Evolutionary conservation across 92 coral and sea anemone genomes (phyloP).

Genomic region (Actinernus sp.): DNA sequence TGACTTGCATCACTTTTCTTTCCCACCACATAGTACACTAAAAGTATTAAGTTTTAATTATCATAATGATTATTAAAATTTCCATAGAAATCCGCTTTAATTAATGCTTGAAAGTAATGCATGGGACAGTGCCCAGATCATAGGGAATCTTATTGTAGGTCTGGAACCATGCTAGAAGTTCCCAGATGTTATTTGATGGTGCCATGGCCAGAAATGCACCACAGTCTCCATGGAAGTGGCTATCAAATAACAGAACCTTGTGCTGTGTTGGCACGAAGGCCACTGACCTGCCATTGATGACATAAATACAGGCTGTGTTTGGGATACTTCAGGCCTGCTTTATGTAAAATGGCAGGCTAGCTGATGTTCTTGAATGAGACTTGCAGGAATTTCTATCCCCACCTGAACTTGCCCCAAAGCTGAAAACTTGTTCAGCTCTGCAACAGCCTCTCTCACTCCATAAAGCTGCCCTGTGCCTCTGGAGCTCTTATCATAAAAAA

Average conservation of each 20-base stretch:
- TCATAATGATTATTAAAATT: too few relatives aligned
- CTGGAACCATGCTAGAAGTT: slow-evolving; percentile 32
- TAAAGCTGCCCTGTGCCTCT: not conserved
- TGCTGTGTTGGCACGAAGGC: slow-evolving; percentile 14
- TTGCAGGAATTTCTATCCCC: slow-evolving; percentile 3
- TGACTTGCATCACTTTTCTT: too few relatives aligned
- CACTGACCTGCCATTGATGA: slow-evolving; percentile 20
- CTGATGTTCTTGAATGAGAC: slow-evolving; percentile 34
- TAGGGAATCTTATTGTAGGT: not conserved
- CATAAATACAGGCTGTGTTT: slow-evolving; percentile 21
- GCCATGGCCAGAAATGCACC: slow-evolving; percentile 39
- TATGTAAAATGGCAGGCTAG: slow-evolving; percentile 23
- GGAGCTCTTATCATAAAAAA: not conserved
- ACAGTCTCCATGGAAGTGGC: slow-evolving; percentile 42
- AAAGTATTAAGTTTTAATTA: too few relatives aligned
- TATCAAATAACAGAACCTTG: not conserved
- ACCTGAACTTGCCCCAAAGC: not conserved
- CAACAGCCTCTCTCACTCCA: not conserved
- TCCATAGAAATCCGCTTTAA: too few relatives aligned
- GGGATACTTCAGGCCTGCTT: slow-evolving; percentile 4
- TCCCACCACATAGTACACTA: too few relatives aligned
- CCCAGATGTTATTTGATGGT: not conserved
- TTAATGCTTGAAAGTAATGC: too few relatives aligned
- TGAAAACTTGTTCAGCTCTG: not conserved
- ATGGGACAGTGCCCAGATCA: slow-evolving; percentile 52